Base-by-base conservation (phyloP, 2,113 vertebrate genomes). In the Nesoenas mayeri region DNA sequence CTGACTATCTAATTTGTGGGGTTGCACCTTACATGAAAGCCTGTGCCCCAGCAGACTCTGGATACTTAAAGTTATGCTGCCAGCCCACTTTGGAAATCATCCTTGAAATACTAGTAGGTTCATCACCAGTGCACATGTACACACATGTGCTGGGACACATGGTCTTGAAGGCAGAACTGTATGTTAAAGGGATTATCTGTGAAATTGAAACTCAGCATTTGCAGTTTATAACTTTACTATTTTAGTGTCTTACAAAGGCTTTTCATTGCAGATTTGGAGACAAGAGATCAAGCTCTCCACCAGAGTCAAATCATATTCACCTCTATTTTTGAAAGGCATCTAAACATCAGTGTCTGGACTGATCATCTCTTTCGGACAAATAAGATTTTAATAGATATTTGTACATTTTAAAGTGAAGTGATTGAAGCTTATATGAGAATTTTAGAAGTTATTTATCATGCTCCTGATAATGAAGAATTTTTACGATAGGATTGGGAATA, bases 61-160 rank as follows among this genome's bases (percentile, higher is more conserved):
- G 26, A 56, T 26, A 51, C 8, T 12, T 51, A 32, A 62, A 54
- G 4, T 28, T 50, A 64, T 17, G 10, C 26, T 64, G 9, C 10
- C 13, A 71, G 42, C 26, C 7, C 13, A 21, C 53, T 87, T 53
- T 71, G n/a, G 36, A 91, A 84, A 70, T 47, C 15, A 1, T 60
- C 19, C 6, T 32, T 65, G 5, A 31, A 36, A 13, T 13, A 19
- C 0, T 1, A 10, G 11, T 19, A 22, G 1, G 3, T 29, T 60
- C 36, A 51, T 28, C 25, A 19, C 6, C 3, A 58, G 24, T 50
- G 21, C 9, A 9, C 3, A 3, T 1, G 0, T 13, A 24, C 19
- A 29, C 7, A n/a, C 0, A 0, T 24, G 16, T 65, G 9, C 4
- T 51, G 25, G 26, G 42, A 53, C 26, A 48, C 4, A n/a, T 2